phyloP scores from a whole-genome alignment of 2,113 vertebrate genomes.

The Sinocyclocheilus maitianheensis region DNA sequence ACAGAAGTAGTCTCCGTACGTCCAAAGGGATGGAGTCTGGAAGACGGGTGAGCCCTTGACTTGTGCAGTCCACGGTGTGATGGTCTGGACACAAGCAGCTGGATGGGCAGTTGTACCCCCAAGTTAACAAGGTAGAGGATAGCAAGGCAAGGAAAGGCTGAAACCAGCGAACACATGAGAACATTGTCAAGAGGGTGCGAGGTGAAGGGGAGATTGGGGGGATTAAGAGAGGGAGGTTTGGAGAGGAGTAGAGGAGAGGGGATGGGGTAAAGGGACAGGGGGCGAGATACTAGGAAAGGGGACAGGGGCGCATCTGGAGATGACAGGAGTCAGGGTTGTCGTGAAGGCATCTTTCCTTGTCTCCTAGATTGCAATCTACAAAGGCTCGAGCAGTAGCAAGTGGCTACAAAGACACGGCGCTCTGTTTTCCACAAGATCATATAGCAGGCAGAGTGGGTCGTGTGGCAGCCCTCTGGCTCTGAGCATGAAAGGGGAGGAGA shows the following conservation, averaged over 20 bases:
- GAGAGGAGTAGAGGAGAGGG: constrained; percentile 44
- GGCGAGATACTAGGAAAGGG: constrained; percentile 50
- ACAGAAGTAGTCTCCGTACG: constrained; percentile 88
- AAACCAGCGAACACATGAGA: constrained; percentile 73
- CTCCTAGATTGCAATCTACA: constrained; percentile 57
- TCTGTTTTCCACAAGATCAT: constrained; percentile 78
- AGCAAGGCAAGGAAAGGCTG: constrained; percentile 73
- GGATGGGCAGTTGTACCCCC: constrained; percentile 80
- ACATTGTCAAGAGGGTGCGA: constrained; percentile 70
- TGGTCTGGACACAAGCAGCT: constrained; percentile 88
- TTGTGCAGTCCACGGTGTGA: constrained; percentile 89
- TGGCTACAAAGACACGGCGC: constrained; percentile 64
- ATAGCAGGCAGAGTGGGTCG: constrained; percentile 78
- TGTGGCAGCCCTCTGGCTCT: constrained; percentile 75
- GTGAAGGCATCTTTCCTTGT: constrained; percentile 59
- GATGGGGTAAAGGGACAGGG: constrained; percentile 52
- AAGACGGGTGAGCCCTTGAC: constrained; percentile 85
- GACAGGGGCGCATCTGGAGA: constrained; percentile 61
- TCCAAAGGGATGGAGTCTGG: constrained; percentile 91
- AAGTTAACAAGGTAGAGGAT: constrained; percentile 67
- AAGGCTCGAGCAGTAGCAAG: constrained; percentile 58
- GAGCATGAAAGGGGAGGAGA: constrained; percentile 70
- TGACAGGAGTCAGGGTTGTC: constrained; percentile 71
- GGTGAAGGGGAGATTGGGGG: constrained; percentile 57
- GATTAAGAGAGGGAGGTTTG: constrained; percentile 41